Evolutionary conservation across 2,797 vertebrate genomes (phyloP).

Genomic region (Pseudomugil tenellus): DNA sequence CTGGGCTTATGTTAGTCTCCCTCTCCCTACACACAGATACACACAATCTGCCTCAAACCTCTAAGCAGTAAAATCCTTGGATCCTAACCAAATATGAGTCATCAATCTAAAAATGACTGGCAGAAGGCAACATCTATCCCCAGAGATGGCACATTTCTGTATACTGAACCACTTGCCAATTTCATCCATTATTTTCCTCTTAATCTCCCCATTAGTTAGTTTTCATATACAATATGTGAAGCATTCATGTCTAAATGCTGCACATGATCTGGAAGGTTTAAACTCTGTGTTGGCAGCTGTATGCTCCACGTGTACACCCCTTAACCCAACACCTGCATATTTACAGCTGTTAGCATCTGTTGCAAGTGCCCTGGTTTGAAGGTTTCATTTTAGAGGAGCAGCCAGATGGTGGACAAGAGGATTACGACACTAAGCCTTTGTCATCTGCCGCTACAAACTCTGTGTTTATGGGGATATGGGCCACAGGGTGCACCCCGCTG

Average conservation of each 20-base stretch:
- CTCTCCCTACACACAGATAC: not conserved
- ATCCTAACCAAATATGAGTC: conserved; percentile 51
- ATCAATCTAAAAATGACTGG: conserved; percentile 66
- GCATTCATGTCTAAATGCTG: conserved; percentile 30
- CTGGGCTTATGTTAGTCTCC: conserved; percentile 1
- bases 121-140: conserved; percentile 57
- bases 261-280: conserved; percentile 35
- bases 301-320: conserved; percentile 31
- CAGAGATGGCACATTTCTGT: conserved; percentile 50
- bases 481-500: conserved; percentile 56
- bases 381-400: conserved; percentile 77
- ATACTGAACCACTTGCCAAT: conserved; percentile 48
- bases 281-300: conserved; percentile 39
- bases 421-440: conserved; percentile 85
- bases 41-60: conserved; percentile 8
- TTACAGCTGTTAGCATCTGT: conserved; percentile 80
- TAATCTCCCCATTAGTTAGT: conserved; percentile 51
- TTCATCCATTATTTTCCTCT: conserved; percentile 65
- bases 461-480: conserved; percentile 57
- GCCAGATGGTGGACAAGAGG: conserved; percentile 86
- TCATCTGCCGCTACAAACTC: conserved; percentile 79
- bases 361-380: conserved; percentile 77
- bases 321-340: conserved; percentile 69
- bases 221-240: conserved; percentile 22
- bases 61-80: conserved; percentile 40